Percentiles rank a stretch among this genome's conserved stretches.
These are phyloP conservation scores for Pyxicephalus adspersus DNA, from an alignment of 2,113 vertebrate species.

Conservation along the genomic window DNA sequence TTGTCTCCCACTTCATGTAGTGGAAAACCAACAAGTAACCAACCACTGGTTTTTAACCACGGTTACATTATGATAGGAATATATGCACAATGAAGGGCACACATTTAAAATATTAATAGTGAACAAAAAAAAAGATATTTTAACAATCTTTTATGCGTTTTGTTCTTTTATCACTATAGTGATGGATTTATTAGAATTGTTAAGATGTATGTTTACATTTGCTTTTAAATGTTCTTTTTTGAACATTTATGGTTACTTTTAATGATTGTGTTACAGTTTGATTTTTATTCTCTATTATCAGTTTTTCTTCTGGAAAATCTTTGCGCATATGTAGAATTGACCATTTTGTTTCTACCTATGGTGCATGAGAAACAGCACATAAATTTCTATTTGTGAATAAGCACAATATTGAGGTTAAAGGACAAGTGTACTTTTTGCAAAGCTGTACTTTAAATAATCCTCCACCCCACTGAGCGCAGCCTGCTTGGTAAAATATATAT, in stretches of 20 bases:
- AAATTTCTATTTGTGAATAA: too few relatives aligned
- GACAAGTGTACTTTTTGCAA: too few relatives aligned
- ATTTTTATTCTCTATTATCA: neutral
- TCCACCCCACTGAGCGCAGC: too few relatives aligned
- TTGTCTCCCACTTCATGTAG: conserved; percentile 25
- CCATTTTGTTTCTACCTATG: neutral
- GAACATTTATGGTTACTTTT: neutral
- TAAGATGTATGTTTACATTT: conserved; percentile 35
- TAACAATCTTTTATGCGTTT: neutral
- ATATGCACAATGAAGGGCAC: conserved; percentile 15
- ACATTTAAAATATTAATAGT: neutral
- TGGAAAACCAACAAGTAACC: conserved; percentile 23
- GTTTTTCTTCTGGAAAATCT: neutral
- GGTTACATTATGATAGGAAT: neutral
- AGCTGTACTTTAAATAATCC: too few relatives aligned
- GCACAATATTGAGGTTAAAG: too few relatives aligned
- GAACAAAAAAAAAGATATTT: neutral
- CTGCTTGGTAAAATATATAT: too few relatives aligned
- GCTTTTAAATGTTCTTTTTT: conserved; percentile 1
- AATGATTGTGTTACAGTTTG: neutral
- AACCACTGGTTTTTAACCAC: neutral
- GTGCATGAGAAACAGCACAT: too few relatives aligned
- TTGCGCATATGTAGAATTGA: neutral
- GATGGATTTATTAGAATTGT: neutral
- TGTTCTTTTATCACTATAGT: neutral